These are phyloP conservation scores for Passer montanus DNA, from an alignment of 2,113 vertebrate genomes.

Conservation along the genomic window DNA sequence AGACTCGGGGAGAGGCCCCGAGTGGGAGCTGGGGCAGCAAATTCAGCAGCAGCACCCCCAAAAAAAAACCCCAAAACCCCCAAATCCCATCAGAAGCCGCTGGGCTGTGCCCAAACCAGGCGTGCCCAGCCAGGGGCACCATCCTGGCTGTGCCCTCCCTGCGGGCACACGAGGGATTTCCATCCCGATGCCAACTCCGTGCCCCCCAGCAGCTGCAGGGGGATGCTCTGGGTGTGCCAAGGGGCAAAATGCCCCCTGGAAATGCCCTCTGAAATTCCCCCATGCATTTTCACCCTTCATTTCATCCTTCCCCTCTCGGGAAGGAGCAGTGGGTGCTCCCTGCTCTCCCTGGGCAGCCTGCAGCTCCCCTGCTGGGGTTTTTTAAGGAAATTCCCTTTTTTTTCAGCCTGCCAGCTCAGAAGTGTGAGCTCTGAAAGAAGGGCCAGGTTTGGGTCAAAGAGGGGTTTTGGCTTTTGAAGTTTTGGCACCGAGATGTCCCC, in stretches of 20 bases:
- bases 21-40: fast-evolving
- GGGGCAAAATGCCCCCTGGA: fast-evolving
- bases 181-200: fast-evolving
- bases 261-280: not conserved
- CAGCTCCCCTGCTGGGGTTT: not conserved
- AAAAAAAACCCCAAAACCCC: too few species aligned
- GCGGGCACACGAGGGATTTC: not conserved
- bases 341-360: too few species aligned
- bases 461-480: not conserved
- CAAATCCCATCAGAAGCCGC: not conserved
- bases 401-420: not conserved
- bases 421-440: not conserved
- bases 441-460: fast-evolving
- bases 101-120: fast-evolving
- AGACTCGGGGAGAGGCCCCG: not conserved
- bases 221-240: fast-evolving
- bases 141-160: not conserved
- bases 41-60: not conserved
- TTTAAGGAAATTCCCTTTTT: not conserved
- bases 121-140: not conserved
- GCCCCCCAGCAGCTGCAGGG: fast-evolving
- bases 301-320: fast-evolving
- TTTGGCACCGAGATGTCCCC: fast-evolving
- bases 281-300: too few species aligned
- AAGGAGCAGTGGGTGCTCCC: fast-evolving